Conservation (phyloP, 1,140 invertebrate genomes). For the Cecropterus lyciades region DNA sequence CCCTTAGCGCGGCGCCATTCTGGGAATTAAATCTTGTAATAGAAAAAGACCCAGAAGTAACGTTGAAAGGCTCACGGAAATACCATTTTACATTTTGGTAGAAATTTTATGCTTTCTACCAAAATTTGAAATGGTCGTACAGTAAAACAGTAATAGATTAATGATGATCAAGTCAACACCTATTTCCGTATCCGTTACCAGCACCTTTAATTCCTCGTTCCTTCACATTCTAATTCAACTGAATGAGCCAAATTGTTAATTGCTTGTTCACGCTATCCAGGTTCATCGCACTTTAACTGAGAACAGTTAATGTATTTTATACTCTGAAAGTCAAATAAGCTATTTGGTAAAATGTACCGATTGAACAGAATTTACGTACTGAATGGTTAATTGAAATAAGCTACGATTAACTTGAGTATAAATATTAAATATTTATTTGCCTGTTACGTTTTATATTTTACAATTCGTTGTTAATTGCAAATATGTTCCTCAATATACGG, state of each 20-base stretch:
- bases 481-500: no score
- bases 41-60: no score
- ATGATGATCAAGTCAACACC: background rate
- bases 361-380: background rate
- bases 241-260: slow-evolving; percentile 23
- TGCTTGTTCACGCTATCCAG: slow-evolving; percentile 22
- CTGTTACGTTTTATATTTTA: no score
- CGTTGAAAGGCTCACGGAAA: no score
- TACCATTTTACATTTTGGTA: no score
- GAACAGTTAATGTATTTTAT: slow-evolving; percentile 7
- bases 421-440: no score
- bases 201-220: slow-evolving; percentile 22
- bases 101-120: no score
- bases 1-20: no score
- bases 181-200: background rate
- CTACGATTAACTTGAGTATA: no score
- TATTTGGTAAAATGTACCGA: slow-evolving; percentile 18
- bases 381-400: slow-evolving; percentile 1
- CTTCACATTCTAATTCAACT: slow-evolving; percentile 27
- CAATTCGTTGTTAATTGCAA: no score
- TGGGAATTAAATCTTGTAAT: no score
- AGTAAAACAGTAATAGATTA: background rate
- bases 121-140: no score
- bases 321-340: slow-evolving; percentile 26
- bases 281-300: slow-evolving; percentile 19